Base-by-base conservation (phyloP, 2,888 invertebrate genomes). In the Drosophila formosana region DNA sequence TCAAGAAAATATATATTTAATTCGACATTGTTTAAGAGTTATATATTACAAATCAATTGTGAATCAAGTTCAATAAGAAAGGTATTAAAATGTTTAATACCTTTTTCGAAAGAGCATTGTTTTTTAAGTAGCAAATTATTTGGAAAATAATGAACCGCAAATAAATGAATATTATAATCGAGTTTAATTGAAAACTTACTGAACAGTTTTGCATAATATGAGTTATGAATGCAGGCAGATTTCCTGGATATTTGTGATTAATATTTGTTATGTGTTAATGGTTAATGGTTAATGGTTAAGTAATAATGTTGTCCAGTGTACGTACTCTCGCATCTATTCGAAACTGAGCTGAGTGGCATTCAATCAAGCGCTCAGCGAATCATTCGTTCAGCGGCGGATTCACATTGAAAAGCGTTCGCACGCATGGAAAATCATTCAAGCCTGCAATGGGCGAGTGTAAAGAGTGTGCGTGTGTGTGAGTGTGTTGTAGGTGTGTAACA, bases 351-450 rank as follows among this genome's bases (percentile, higher is more conserved):
- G 74, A 66, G 26, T 72, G 72, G 70, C 74, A 78, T 78, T 81
- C 76, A 75, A 75, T 80, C 73, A 75, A 72, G 78, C 71, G 82
- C 75, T 66, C 64, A 67, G 26, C 69, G 57, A 78, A 73, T 85
- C 73, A 81, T 77, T 75, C 72, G 69, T 50, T 61, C 32, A 34
- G 41, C 32, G 6, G 9, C 57, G 67, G 46, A 70, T 70, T 76
- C 72, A 71, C 64, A 73, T 73, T 66, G 66, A 76, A 79, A 80
- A 74, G 50, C 72, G 67, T 76, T 85, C 82, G 84, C 87, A 82
- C 82, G 87, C 84, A 84, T 85, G 84, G 68, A 83, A 83, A 83
- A 83, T 81, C 84, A 82, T 81, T 85, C 70, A 82, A 75, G 81
- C 84, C 64, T 82, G 84, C 66, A 75, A 63, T 66, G 62, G 71